Evolutionary conservation across 2,888 invertebrate genomes (phyloP).

Genomic region (Drosophila infuscata): DNA sequence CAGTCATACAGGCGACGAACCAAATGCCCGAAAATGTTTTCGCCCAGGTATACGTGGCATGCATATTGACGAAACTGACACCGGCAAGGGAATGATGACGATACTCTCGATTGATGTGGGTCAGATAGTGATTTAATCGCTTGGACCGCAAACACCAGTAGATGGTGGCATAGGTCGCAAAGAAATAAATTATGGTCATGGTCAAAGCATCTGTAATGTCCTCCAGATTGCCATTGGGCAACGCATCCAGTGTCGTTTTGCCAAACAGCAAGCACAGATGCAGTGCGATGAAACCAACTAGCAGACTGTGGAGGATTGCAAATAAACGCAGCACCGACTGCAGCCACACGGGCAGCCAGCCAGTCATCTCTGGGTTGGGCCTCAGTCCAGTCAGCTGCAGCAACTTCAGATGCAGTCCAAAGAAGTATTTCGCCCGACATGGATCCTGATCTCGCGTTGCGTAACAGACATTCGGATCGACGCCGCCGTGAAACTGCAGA

Average conservation of each 20-base stretch:
- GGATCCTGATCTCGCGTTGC: conserved; percentile 51
- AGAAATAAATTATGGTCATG: conserved; percentile 78
- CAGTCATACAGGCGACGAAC: conserved; percentile 66
- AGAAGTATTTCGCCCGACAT: conserved; percentile 55
- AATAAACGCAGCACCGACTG: conserved; percentile 8
- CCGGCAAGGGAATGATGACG: conserved; percentile 82
- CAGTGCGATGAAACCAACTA: conserved; percentile 52
- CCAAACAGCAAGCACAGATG: conserved; percentile 73
- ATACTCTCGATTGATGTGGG: conserved; percentile 66
- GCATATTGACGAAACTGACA: conserved; percentile 75
- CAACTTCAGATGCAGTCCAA: conserved; percentile 56
- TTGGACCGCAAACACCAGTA: conserved; percentile 73
- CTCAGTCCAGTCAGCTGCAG: conserved; percentile 65
- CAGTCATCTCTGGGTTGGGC: conserved; percentile 50
- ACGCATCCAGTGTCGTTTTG: conserved; percentile 69
- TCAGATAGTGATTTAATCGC: conserved; percentile 55
- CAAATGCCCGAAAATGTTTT: conserved; percentile 65
- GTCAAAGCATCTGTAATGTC: conserved; percentile 80
- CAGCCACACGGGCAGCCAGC: conserved; percentile 43
- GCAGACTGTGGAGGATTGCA: conserved; percentile 33
- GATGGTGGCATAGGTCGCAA: conserved; percentile 66
- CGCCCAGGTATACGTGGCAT: conserved; percentile 54
- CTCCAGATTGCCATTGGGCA: conserved; percentile 71
- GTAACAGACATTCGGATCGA: conserved; percentile 52
- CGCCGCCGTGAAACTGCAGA: conserved; percentile 61